A percentile compares a stretch with the other conserved stretches of the same genome.
Conservation (phyloP, 1,140 invertebrate genomes). For the Charaxes varanes region DNA sequence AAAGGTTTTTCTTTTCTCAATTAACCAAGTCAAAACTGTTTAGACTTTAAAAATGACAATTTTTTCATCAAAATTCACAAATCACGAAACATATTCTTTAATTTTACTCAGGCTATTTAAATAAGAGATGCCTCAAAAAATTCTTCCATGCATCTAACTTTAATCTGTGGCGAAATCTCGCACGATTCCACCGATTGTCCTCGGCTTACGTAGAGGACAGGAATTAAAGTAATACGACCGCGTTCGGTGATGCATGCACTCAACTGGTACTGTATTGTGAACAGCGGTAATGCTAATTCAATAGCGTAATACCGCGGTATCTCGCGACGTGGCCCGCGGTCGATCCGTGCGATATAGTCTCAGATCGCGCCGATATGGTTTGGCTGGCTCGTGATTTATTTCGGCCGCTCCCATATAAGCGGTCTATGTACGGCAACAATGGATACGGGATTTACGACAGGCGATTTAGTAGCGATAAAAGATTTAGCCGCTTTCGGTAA, state of each 20-base stretch:
- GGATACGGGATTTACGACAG: slow-evolving; percentile 61
- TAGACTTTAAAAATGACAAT: too few species aligned
- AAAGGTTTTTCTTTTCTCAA: too few species aligned
- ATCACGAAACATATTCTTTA: too few species aligned
- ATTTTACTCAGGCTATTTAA: slow-evolving; percentile 23
- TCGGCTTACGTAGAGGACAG: slow-evolving; percentile 34
- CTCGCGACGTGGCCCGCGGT: slow-evolving; percentile 44
- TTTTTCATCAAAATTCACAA: too few species aligned
- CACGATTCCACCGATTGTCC: slow-evolving; percentile 35
- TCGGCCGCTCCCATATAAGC: slow-evolving; percentile 66
- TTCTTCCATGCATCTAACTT: too few species aligned
- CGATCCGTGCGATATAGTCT: slow-evolving; percentile 51
- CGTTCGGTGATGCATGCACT: slow-evolving; percentile 42
- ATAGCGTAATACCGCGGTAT: slow-evolving; percentile 62
- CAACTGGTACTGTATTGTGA: slow-evolving; percentile 39
- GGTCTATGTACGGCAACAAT: slow-evolving; percentile 59
- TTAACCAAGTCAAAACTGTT: too few species aligned
- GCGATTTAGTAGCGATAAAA: slow-evolving; percentile 68
- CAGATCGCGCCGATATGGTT: slow-evolving; percentile 66
- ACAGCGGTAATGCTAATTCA: slow-evolving; percentile 67
- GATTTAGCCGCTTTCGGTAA: slow-evolving; percentile 31
- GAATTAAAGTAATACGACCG: slow-evolving; percentile 56
- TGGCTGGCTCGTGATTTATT: slow-evolving; percentile 67
- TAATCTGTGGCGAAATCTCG: slow-evolving; percentile 44
- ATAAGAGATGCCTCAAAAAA: too few species aligned